Conservation (phyloP, 2,888 invertebrate species). For the Cynaeus angustus region DNA sequence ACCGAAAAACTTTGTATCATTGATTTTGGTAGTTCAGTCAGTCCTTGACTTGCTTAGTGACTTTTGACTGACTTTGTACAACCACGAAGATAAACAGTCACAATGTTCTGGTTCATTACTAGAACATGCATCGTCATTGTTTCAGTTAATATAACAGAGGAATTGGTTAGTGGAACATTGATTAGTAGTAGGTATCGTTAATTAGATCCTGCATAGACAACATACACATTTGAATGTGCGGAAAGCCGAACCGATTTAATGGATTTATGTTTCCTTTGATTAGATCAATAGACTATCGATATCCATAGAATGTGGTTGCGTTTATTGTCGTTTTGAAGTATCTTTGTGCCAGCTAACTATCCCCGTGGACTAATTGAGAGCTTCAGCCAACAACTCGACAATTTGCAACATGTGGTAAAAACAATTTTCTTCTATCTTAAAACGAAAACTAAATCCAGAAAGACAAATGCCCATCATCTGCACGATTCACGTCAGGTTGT, state of each 20-base stretch:
- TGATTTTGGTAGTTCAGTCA: too few species aligned
- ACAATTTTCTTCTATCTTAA: too few species aligned
- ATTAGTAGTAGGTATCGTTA: conserved; percentile 42
- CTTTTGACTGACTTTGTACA: too few species aligned
- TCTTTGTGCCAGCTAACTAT: too few species aligned
- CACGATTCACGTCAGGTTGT: conserved; percentile 9
- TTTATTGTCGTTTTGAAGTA: background rate
- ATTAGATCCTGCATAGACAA: conserved; percentile 27
- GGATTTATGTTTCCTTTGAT: conserved; percentile 17
- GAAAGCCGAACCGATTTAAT: conserved; percentile 3
- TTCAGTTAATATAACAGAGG: conserved; percentile 44
- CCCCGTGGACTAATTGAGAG: too few species aligned
- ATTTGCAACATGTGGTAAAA: too few species aligned
- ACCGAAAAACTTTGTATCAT: too few species aligned
- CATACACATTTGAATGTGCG: conserved; percentile 16
- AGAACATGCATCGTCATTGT: conserved; percentile 46
- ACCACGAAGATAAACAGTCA: conserved; percentile 40
- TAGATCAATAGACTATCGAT: background rate
- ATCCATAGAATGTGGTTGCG: background rate
- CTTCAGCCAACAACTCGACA: too few species aligned
- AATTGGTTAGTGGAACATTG: conserved; percentile 42
- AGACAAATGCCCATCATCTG: conserved; percentile 10
- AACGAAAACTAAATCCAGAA: background rate
- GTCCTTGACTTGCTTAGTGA: too few species aligned
- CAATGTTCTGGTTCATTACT: conserved; percentile 43